Evolutionary conservation across 2,888 invertebrate species (phyloP), one percentile per base, ranked within the genome.

Genomic region (Chesias legatella): DNA sequence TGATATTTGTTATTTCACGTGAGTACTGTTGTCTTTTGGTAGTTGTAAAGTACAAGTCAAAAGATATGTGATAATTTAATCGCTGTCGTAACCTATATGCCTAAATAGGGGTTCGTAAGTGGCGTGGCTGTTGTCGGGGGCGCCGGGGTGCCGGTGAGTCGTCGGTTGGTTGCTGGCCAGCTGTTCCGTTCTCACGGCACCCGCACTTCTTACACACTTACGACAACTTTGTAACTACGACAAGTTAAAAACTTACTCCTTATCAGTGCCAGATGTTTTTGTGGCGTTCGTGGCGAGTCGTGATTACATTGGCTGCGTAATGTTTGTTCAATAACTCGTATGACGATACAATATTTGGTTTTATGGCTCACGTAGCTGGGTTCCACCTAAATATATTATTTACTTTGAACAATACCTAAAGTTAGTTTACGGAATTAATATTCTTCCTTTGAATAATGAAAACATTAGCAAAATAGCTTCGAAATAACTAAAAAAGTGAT

Each of bases 1-100:
- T 88, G 86, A 88, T 86, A 84, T 68, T 69, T 71, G 81, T 72
- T 66, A 66, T 70, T 66, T 67, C 62, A 74, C 65, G 86, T 88
- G 56, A 85, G 86, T 85, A 68, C 45, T 38, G 41, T 51, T 62
- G 66, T 61, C 55, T 63, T 55, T 60, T 32, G 37, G 52, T 42
- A 42, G 39, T 39, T 11, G 48, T 38, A 46, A 42, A 47, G 54
- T 54, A 51, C 43, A 33, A 51, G 58, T 57, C 51, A 50, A 51
- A 46, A 56, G 51, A 57, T 51, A 49, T 48, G 53, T 66, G 58
- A 53, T 62, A 66, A 64, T 66, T 66, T 73, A 67, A 66, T 73
- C 66, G 63, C 46, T 48, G 34, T 38, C 34, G 52, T 55, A 55
- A 55, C 55, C 52, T 52, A 55, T 24, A 50, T 52, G 50, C 34